Evolutionary conservation across 2,888 invertebrate genomes (phyloP).

Genomic region (Drosophila maculinotata): DNA sequence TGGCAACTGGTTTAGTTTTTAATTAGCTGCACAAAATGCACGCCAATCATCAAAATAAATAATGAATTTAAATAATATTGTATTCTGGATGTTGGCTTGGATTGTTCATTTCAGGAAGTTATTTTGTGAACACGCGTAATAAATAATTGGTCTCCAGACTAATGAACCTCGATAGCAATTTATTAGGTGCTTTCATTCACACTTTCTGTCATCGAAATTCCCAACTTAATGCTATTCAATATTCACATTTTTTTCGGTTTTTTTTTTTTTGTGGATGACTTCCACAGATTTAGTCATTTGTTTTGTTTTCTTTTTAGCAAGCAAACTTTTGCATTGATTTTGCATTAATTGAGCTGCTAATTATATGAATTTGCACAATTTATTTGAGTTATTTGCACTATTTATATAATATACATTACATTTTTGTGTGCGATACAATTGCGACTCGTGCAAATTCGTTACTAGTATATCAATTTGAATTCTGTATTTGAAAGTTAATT

Average conservation of each 20-base stretch:
- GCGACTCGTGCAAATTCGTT: too few relatives aligned
- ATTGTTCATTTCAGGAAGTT: background rate
- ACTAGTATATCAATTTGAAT: background rate
- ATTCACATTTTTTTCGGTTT: background rate
- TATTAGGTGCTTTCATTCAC: too few relatives aligned
- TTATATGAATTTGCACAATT: slow-evolving; percentile 26
- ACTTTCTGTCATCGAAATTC: too few relatives aligned
- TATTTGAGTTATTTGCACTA: slow-evolving; percentile 38
- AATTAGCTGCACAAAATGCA: slow-evolving; percentile 29
- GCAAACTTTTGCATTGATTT: slow-evolving; percentile 54
- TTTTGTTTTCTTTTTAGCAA: slow-evolving; percentile 17
- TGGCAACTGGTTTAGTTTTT: slow-evolving; percentile 64
- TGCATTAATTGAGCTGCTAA: slow-evolving; percentile 43
- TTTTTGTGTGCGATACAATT: slow-evolving; percentile 37
- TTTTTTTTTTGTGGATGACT: background rate
- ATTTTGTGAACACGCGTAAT: too few relatives aligned
- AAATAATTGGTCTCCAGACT: too few relatives aligned
- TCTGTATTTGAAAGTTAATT: slow-evolving; percentile 50
- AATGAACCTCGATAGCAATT: background rate
- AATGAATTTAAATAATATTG: background rate
- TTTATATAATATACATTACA: slow-evolving; percentile 20
- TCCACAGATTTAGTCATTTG: slow-evolving; percentile 1
- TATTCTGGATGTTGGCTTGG: background rate
- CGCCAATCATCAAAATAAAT: slow-evolving; percentile 9
- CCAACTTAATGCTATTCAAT: too few relatives aligned